Base-by-base conservation (phyloP, 2,797 vertebrate genomes). In the Hapalemur alaotrensis region DNA sequence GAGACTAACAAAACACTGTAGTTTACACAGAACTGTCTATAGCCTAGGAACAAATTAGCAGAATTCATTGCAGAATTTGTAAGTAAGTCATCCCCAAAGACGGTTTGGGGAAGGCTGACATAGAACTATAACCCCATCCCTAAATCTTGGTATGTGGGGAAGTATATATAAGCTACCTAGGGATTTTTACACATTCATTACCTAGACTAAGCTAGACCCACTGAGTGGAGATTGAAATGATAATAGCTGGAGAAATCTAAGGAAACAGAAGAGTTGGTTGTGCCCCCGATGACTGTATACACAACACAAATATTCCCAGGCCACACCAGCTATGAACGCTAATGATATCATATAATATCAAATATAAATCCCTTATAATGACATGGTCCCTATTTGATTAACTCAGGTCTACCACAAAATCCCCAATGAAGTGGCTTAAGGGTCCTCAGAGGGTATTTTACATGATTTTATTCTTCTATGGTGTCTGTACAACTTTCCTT, bases 381-480 rank as follows among this genome's bases (percentile, higher is more conserved):
- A 3, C 5, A 15, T 76, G 43, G 7, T 7, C 18, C 5, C 11
- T 13, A 8, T 76, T 59, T 46, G 22, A 75, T 86, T 46, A 75
- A 25, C 1, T 52, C 20, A 46, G 14, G 23, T 48, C 41, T 10
- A 41, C 13, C 67, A 65, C 11, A 70, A 57, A 92, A 76, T 63
- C 18, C 48, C 20, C 15, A 50, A 3, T 23, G 13, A 84, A 23
- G 8, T 32, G 13, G 7, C 6, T 87, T 70, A 11, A 59, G 9
- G 7, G 2, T 63, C 48, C 28, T 46, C 18, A 14, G 8, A 6
- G 7, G 1, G 14, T 46, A 32, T 82, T 30, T 41, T 8, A 48
- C 13, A 38, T 23, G 30, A 30, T 72, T 67, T 94, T 76, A 41
- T 89, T 69, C 14, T 81, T 90, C 14, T 54, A 22, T 95, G 41